Conservation (phyloP, 2,113 vertebrate species). For the Osmerus eperlanus region DNA sequence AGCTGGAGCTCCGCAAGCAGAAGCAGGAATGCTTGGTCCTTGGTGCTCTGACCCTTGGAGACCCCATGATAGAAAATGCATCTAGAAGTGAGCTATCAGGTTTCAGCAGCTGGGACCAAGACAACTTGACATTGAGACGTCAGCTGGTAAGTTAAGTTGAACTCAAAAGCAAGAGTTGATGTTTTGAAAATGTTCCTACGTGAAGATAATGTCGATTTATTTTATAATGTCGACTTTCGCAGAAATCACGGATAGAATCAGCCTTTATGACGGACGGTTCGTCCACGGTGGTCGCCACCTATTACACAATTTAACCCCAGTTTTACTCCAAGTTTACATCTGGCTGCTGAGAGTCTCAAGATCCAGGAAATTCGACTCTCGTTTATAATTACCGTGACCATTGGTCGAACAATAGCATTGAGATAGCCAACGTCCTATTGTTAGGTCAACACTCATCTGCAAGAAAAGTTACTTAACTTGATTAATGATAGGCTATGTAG, state of each 20-base stretch:
- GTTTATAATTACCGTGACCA: slow-evolving; percentile 34
- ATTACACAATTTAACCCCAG: neutral
- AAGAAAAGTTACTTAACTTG: slow-evolving; percentile 61
- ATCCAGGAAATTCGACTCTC: slow-evolving; percentile 18
- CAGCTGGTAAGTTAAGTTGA: slow-evolving; percentile 69
- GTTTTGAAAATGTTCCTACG: neutral
- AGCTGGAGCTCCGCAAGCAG: slow-evolving; percentile 73
- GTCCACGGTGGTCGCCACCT: neutral
- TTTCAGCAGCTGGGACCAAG: slow-evolving; percentile 68
- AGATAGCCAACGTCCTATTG: slow-evolving; percentile 43
- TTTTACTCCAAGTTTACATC: neutral
- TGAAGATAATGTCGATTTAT: no score
- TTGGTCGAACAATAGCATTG: slow-evolving; percentile 39
- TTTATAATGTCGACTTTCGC: no score
- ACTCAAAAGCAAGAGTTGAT: neutral
- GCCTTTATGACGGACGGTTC: no score
- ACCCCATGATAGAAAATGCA: slow-evolving; percentile 41
- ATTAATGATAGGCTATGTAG: slow-evolving; percentile 49
- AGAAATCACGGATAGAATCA: no score
- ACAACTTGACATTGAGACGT: slow-evolving; percentile 71
- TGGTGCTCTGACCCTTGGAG: slow-evolving; percentile 66
- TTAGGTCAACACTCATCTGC: slow-evolving; percentile 39
- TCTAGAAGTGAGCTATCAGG: slow-evolving; percentile 51
- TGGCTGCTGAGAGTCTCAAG: neutral
- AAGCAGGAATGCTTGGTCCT: slow-evolving; percentile 74